Base-by-base conservation (phyloP, 2,797 vertebrate species). In the Enteromius paludinosus region DNA sequence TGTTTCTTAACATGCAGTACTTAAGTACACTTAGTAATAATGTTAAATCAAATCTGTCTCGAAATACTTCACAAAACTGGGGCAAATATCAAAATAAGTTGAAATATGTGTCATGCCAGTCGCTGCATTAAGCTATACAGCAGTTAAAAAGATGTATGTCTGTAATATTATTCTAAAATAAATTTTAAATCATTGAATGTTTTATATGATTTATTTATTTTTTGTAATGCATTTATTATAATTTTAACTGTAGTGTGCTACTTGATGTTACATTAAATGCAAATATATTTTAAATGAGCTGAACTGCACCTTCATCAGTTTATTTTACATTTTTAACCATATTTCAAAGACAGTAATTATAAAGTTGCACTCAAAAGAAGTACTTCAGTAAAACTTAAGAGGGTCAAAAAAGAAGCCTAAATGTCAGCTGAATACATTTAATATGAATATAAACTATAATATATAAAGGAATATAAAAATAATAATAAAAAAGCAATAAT, bases 31-130 rank as follows among this genome's bases (percentile, higher is more conserved):
- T 52, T 20, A 52, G 18, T 52, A 52, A 52, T 52, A 52, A 52
- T 20, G 18, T 52, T 38, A 78, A 82, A 81, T 84, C 62, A 52
- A 65, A 74, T 82, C 64, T 64, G 25, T 41, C 71, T 56, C 71
- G 54, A 71, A 68, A 78, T 23, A 64, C 66, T 54, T 62, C 30
- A 76, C 65, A 73, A 20, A 84, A 82, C n/a, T 14, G 45, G 10
- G 71, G 30, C 56, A 86, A 77, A 83, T 88, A 30, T 73, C 18
- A 28, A 77, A 76, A 72, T 52, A 68, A 84, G 70, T 82, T 73
- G 84, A 86, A 86, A 85, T 84, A 71, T 77, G 82, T 87, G 79
- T 85, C 73, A 43, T 84, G 88, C 80, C 85, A 84, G 78, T 84
- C 72, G 52, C 80, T 79, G 77, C 83, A 83, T 88, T 87, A 87